A percentile compares a stretch with the other conserved stretches of the same genome.
Conservation (phyloP, 2,113 vertebrate species). For the Ophthalmolycus amberensis region DNA sequence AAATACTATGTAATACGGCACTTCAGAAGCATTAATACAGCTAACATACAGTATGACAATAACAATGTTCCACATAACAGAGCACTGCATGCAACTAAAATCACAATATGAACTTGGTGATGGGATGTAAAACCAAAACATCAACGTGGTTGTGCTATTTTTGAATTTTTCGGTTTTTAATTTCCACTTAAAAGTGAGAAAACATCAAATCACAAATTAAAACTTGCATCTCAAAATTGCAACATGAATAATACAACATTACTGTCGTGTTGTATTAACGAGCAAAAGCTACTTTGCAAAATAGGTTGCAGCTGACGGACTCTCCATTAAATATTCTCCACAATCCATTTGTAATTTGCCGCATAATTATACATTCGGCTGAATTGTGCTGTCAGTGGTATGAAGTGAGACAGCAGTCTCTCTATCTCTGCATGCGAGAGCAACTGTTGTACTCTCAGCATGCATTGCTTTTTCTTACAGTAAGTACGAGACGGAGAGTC, state of each 20-base stretch:
- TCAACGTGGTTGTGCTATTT: constrained; percentile 41
- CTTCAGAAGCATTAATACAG: not conserved
- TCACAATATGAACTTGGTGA: constrained; percentile 53
- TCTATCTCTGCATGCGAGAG: constrained; percentile 33
- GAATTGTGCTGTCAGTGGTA: constrained; percentile 49
- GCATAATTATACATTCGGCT: constrained; percentile 57
- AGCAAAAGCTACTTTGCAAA: constrained; percentile 61
- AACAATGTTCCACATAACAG: constrained; percentile 46
- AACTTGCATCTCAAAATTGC: constrained; percentile 42
- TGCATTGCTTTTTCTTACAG: constrained; percentile 25
- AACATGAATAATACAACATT: constrained; percentile 61
- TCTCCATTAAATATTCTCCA: constrained; percentile 60
- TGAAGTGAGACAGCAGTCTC: constrained; percentile 35
- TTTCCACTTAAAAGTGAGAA: constrained; percentile 16
- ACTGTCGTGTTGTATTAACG: constrained; percentile 59
- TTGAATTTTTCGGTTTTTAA: constrained; percentile 38
- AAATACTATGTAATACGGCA: not conserved
- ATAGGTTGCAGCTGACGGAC: constrained; percentile 66
- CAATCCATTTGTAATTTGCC: constrained; percentile 61
- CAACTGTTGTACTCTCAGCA: constrained; percentile 16
- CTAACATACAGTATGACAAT: constrained; percentile 24
- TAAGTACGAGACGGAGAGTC: constrained; percentile 20
- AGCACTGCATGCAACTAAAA: constrained; percentile 36
- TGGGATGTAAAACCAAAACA: constrained; percentile 61
- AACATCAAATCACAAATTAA: constrained; percentile 51